Percentiles rank a stretch among this genome's conserved stretches.
phyloP scores from a whole-genome alignment of 1,140 invertebrate species.

The Caerostris darwini region DNA sequence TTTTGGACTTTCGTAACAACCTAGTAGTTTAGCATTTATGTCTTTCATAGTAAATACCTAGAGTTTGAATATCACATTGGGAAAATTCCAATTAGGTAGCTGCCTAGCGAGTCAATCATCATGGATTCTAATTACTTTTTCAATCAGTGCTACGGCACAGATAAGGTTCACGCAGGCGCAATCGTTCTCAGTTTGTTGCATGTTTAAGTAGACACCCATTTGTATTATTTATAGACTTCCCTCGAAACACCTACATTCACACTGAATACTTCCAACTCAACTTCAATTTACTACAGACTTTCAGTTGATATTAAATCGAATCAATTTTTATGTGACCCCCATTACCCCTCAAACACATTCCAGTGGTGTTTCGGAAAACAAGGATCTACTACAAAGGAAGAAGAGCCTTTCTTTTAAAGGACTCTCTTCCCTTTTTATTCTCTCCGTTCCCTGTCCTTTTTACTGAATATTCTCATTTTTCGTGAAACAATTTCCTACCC shows the following conservation, averaged over 20 bases:
- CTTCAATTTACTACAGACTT: neutral
- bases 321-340: constrained; percentile 24
- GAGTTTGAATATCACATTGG: too few species aligned
- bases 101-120: too few species aligned
- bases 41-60: too few species aligned
- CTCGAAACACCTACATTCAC: neutral
- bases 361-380: neutral
- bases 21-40: too few species aligned
- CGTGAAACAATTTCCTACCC: constrained; percentile 54
- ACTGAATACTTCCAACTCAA: neutral
- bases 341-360: neutral
- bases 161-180: too few species aligned
- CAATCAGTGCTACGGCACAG: too few species aligned
- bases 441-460: constrained; percentile 27
- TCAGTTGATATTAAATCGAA: neutral
- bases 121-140: too few species aligned
- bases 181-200: too few species aligned
- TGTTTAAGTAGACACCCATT: too few species aligned
- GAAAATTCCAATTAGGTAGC: too few species aligned
- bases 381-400: constrained; percentile 15
- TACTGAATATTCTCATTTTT: constrained; percentile 57
- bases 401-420: constrained; percentile 19
- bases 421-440: neutral
- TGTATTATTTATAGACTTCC: too few species aligned
- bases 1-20: too few species aligned